Percentiles rank a stretch among this genome's conserved stretches.
Conservation (phyloP, 2,797 vertebrate genomes). For the Channa striata region DNA sequence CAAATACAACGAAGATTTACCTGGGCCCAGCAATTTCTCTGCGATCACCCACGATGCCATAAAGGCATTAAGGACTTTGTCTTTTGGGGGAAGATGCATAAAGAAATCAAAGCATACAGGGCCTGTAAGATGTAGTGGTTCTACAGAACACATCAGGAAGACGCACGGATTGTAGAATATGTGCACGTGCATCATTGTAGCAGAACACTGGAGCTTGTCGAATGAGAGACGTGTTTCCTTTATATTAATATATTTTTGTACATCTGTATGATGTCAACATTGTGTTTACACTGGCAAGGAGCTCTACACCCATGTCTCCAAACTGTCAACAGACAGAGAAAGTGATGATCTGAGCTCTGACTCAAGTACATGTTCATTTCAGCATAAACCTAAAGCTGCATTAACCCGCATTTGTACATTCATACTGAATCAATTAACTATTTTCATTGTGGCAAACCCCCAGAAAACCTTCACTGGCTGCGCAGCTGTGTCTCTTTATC, state of each 20-base stretch:
- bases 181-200: slow-evolving; percentile 39
- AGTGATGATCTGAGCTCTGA: slow-evolving; percentile 4
- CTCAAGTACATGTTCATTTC: slow-evolving; percentile 14
- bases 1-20: slow-evolving; percentile 11
- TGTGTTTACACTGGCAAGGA: slow-evolving; percentile 70
- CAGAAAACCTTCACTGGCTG: background rate
- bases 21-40: slow-evolving; percentile 6
- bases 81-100: slow-evolving; percentile 6
- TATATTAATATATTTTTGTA: slow-evolving; percentile 73
- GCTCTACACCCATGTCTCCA: slow-evolving; percentile 31
- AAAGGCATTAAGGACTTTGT: slow-evolving; percentile 10
- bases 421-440: background rate
- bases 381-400: slow-evolving; percentile 39
- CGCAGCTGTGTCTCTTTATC: slow-evolving; percentile 3
- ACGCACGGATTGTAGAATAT: background rate
- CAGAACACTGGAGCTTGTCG: slow-evolving; percentile 61
- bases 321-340: slow-evolving; percentile 8
- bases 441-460: background rate
- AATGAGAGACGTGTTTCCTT: slow-evolving; percentile 51
- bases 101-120: slow-evolving; percentile 11
- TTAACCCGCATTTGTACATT: slow-evolving; percentile 14
- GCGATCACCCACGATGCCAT: slow-evolving; percentile 8
- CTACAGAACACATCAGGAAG: slow-evolving; percentile 12
- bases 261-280: slow-evolving; percentile 55
- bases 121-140: background rate